phyloP scores from a whole-genome alignment of 2,888 invertebrate species.

The Drosophila acutilabella region DNA sequence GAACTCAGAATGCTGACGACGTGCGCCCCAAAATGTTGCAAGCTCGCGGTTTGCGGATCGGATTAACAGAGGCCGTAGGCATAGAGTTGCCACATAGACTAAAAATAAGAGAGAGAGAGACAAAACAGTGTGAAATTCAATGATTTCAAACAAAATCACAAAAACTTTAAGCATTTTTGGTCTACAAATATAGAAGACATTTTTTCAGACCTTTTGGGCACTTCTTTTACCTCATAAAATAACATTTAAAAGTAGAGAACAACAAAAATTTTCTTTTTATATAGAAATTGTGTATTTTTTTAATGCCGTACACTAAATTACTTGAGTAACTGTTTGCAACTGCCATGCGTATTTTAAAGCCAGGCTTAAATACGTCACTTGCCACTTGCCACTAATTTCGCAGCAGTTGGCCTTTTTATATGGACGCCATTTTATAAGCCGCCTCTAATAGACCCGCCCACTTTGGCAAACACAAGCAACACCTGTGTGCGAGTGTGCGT shows the following conservation, averaged over 20 bases:
- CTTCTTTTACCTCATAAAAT: no score
- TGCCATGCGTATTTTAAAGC: slow-evolving; percentile 14
- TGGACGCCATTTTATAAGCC: slow-evolving; percentile 69
- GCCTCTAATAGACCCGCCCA: slow-evolving; percentile 73
- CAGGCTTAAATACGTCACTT: slow-evolving; percentile 23
- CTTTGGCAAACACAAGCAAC: slow-evolving; percentile 40
- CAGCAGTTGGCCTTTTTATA: slow-evolving; percentile 42
- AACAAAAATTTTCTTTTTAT: no score
- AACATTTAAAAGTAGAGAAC: no score
- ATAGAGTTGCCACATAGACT: neutral
- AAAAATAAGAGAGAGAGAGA: neutral
- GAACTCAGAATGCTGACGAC: slow-evolving; percentile 55
- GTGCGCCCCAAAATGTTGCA: slow-evolving; percentile 25
- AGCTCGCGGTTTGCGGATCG: slow-evolving; percentile 14
- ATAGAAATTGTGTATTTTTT: no score
- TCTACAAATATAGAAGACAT: no score
- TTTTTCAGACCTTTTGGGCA: no score
- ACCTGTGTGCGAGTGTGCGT: slow-evolving; percentile 41
- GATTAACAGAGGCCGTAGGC: slow-evolving; percentile 16
- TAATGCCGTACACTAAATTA: neutral
- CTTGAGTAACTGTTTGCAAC: neutral
- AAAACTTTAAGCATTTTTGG: no score
- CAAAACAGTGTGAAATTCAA: no score
- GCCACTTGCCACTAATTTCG: slow-evolving; percentile 37
- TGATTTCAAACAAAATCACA: no score